Percentiles rank a stretch among this genome's conserved stretches.
Conservation (phyloP, 2,888 invertebrate species). For the Griposia aprilina region DNA sequence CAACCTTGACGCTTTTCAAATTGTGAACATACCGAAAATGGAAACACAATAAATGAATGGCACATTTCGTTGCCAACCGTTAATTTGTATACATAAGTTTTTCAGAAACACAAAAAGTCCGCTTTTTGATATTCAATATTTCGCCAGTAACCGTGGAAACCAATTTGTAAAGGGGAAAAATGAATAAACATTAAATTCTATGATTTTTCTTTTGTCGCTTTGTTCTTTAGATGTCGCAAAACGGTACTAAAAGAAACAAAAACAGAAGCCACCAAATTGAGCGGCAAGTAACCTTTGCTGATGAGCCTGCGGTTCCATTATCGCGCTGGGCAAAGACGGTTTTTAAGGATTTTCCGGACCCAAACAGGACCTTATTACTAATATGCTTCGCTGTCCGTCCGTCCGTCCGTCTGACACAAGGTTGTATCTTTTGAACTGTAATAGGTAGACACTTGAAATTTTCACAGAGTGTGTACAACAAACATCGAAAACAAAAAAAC, state of each 20-base stretch:
- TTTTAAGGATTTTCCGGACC: too few species aligned
- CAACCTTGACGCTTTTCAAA: constrained; percentile 5
- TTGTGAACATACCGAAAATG: constrained; percentile 1
- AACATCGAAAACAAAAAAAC: too few species aligned
- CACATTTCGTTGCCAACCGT: constrained; percentile 13
- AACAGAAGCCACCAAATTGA: constrained; percentile 17
- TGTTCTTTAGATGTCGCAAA: constrained; percentile 27
- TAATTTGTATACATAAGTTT: constrained; percentile 22
- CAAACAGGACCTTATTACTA: too few species aligned
- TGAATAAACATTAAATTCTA: constrained; percentile 32
- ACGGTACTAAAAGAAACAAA: constrained; percentile 32
- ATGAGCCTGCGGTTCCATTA: background rate
- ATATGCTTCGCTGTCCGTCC: too few species aligned
- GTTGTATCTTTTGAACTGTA: background rate
- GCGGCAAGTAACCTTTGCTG: background rate
- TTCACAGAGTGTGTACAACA: too few species aligned
- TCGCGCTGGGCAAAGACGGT: too few species aligned
- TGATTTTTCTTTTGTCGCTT: constrained; percentile 16
- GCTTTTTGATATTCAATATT: constrained; percentile 29
- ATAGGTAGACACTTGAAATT: too few species aligned
- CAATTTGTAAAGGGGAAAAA: constrained; percentile 31
- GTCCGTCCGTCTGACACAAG: background rate
- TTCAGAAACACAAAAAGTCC: constrained; percentile 15
- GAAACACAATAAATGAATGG: constrained; percentile 30
- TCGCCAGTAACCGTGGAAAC: constrained; percentile 33